Evolutionary conservation across 2,888 invertebrate genomes (phyloP).

Genomic region (Thymelicus lineola): DNA sequence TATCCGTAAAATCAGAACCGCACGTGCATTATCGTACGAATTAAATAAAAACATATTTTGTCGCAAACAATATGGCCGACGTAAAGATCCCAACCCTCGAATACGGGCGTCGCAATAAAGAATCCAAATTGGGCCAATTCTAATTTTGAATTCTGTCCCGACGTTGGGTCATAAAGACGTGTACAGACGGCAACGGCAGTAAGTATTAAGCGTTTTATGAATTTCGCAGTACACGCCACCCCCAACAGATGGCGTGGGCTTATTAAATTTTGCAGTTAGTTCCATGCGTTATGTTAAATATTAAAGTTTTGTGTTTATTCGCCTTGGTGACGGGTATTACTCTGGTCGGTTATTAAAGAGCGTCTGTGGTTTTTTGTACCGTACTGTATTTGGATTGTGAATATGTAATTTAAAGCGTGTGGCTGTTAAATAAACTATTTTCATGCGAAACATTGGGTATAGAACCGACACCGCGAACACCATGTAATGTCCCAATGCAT

Average conservation of each 20-base stretch:
- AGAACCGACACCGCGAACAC: too few species aligned
- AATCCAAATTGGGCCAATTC: conserved; percentile 50
- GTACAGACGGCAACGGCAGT: conserved; percentile 48
- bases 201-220: conserved; percentile 54
- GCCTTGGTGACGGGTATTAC: conserved; percentile 29
- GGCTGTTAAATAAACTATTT: too few species aligned
- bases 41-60: conserved; percentile 38
- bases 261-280: conserved; percentile 52
- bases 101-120: conserved; percentile 42
- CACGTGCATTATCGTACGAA: conserved; percentile 28
- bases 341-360: conserved; percentile 28
- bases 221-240: conserved; percentile 50
- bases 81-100: conserved; percentile 30
- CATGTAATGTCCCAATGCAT: too few species aligned
- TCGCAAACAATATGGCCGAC: conserved; percentile 29
- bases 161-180: conserved; percentile 50
- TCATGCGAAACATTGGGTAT: background rate
- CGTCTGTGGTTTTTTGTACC: conserved; percentile 3
- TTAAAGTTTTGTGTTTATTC: conserved; percentile 33
- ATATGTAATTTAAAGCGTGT: background rate
- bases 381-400: background rate
- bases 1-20: conserved; percentile 13
- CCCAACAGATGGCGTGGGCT: conserved; percentile 50
- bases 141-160: conserved; percentile 55
- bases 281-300: conserved; percentile 45